Percentiles rank a stretch among this genome's conserved stretches.
Conservation (phyloP, 2,113 vertebrate genomes). For the Choloepus hoffmanni region DNA sequence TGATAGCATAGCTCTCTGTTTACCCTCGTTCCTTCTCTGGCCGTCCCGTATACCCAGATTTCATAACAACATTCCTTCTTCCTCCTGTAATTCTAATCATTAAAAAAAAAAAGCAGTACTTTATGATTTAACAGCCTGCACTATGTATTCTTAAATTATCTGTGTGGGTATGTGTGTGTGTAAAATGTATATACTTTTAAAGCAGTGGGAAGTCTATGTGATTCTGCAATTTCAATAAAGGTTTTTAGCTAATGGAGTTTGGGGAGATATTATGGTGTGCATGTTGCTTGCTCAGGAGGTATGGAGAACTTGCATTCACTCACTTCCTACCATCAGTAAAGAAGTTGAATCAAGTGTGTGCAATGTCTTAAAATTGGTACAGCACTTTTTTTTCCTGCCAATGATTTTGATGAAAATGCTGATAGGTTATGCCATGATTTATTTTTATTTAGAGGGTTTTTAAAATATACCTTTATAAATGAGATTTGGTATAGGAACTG, state of each 20-base stretch:
- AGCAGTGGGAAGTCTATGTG: neutral
- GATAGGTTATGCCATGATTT: neutral
- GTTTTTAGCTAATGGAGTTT: neutral
- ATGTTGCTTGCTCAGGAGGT: no score
- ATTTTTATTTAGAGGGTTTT: conserved; percentile 19
- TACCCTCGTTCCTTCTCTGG: neutral
- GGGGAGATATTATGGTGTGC: neutral
- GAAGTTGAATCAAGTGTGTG: neutral
- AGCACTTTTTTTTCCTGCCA: neutral
- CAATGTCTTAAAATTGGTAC: neutral
- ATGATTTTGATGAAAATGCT: neutral
- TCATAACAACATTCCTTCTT: conserved; percentile 6
- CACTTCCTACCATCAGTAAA: neutral
- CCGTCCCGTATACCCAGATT: neutral
- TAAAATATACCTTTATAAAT: no score
- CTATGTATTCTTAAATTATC: neutral
- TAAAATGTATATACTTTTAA: neutral
- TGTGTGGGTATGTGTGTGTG: neutral
- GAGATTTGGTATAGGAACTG: no score
- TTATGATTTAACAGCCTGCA: neutral
- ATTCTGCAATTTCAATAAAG: neutral
- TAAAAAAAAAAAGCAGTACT: neutral
- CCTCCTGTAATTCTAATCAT: neutral
- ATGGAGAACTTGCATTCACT: neutral
- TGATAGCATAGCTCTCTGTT: neutral